Base-by-base conservation (phyloP, 2,888 invertebrate species). In the Rotaria sp. region DNA sequence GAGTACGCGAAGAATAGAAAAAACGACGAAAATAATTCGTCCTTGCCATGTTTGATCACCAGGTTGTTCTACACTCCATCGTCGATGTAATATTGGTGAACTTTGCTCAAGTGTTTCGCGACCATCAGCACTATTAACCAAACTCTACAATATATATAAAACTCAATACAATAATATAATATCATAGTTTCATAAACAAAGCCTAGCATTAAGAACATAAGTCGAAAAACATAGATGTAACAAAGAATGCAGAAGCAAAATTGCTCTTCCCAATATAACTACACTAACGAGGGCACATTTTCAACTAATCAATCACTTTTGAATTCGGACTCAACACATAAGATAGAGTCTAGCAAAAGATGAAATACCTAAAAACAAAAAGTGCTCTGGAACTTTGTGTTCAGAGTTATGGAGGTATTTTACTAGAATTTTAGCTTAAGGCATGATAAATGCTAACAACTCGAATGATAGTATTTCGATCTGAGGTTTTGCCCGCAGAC, bases 21-120 rank as follows among this genome's bases (percentile, higher is more conserved):
- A 45, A 7, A 80, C 45, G 26, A 80, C 45, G 15, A 45, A n/a
- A 11, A 80, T 45, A 45, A 80, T 80, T 26, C n/a, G 24, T n/a
- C 80, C 80, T 80, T 80, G 80, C 45, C 45, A 80, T 80, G 80
- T 80, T 80, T 80, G 41, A 80, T 80, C 80, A 45, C n/a, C 80
- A 45, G 80, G 26, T 45, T 45, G 80, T n/a, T 80, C 80, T 24
- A 45, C 4, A 45, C 45, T 80, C 80, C 80, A 80, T 26, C 80
- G 80, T 26, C 45, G 80, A n/a, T 26, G n/a, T 26, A 26, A 26
- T 45, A 11, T 2, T 45, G 45, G 45, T n/a, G n/a, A 7, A 24
- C 2, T 26, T 45, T 45, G 80, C 5, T 80, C 80, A 26, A 45
- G 2, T 2, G 45, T 15, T 26, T 80, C 45, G 2, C n/a, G 45